A percentile compares a stretch with the other conserved stretches of the same genome.
Conservation (phyloP, 2,888 invertebrate species). For the Ceratothoa steindachneri region DNA sequence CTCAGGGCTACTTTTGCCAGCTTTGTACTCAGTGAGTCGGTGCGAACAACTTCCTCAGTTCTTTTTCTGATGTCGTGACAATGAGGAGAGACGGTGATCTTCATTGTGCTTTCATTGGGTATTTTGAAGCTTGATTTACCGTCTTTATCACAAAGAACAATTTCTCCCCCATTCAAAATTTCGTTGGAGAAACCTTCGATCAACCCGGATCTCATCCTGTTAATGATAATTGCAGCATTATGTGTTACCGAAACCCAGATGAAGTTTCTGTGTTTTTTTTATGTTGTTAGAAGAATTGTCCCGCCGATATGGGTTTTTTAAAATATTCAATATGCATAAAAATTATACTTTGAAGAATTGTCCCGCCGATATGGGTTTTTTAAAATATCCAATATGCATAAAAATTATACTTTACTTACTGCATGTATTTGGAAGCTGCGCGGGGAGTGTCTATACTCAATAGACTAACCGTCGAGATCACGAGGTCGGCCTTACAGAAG, state of each 20-base stretch:
- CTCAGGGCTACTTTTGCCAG: neutral
- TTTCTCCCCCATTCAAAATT: slow-evolving; percentile 11
- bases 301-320: no score
- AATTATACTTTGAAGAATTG: no score
- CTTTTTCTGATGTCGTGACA: slow-evolving; percentile 14
- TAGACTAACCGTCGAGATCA: slow-evolving; percentile 9
- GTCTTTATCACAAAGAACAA: slow-evolving; percentile 36
- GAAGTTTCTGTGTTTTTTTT: no score
- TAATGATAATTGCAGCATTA: no score
- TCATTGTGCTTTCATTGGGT: slow-evolving; percentile 30
- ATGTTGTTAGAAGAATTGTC: no score
- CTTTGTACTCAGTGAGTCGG: neutral
- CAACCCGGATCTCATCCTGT: neutral
- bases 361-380: no score
- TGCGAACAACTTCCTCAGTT: neutral
- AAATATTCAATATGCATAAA: no score
- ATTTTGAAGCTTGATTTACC: slow-evolving; percentile 22
- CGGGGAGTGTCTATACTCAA: slow-evolving; percentile 17
- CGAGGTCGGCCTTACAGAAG: slow-evolving; percentile 19
- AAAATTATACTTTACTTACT: neutral
- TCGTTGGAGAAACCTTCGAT: neutral
- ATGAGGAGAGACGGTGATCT: slow-evolving; percentile 24
- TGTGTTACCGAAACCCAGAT: no score
- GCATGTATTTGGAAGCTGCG: neutral
- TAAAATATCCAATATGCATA: no score